Conservation (phyloP, 2,797 vertebrate genomes). For the Sebastes taczanowskii region DNA sequence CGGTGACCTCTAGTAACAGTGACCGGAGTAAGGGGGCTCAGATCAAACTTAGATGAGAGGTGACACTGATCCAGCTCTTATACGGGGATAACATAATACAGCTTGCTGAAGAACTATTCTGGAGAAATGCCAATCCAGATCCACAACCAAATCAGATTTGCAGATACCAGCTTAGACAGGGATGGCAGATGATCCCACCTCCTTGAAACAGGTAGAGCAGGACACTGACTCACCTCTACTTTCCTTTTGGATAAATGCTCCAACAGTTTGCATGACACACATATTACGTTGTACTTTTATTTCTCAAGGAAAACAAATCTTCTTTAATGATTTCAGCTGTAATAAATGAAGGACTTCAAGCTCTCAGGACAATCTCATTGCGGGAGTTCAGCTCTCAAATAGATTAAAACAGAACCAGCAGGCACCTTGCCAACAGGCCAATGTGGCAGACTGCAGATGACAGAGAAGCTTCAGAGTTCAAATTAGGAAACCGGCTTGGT, state of each 20-base stretch:
- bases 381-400: slow-evolving; percentile 53
- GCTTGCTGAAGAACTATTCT: slow-evolving; percentile 42
- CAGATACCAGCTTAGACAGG: slow-evolving; percentile 5
- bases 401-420: slow-evolving; percentile 53
- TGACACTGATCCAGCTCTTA: slow-evolving; percentile 46
- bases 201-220: slow-evolving; percentile 19
- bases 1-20: slow-evolving; percentile 8
- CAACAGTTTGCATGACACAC: background rate
- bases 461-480: slow-evolving; percentile 33
- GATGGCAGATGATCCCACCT: slow-evolving; percentile 6
- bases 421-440: slow-evolving; percentile 50
- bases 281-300: background rate
- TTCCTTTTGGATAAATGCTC: background rate
- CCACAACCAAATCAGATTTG: slow-evolving; percentile 46
- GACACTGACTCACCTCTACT: background rate
- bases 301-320: slow-evolving; percentile 3
- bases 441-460: slow-evolving; percentile 39
- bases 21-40: slow-evolving; percentile 11
- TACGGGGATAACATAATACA: slow-evolving; percentile 20
- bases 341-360: slow-evolving; percentile 37
- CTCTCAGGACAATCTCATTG: slow-evolving; percentile 52
- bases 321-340: slow-evolving; percentile 23
- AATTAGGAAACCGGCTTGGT: slow-evolving; percentile 31
- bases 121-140: slow-evolving; percentile 27
- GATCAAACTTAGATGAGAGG: slow-evolving; percentile 29